Evolutionary conservation across 2,113 vertebrate genomes (phyloP), one percentile per base, ranked within the genome.

Genomic region (Eptatretus burgeri): DNA sequence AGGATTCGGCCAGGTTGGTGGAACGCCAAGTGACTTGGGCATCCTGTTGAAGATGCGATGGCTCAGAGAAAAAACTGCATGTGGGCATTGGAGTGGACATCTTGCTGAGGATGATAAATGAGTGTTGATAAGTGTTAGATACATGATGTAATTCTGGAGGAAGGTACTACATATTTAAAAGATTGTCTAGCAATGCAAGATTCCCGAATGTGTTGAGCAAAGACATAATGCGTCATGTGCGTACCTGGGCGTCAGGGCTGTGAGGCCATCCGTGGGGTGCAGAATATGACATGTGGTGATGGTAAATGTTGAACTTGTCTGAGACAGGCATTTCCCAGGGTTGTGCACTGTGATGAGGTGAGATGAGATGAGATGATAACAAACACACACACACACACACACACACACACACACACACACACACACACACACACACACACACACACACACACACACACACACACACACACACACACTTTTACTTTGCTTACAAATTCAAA

Each of bases 201-300:
- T 41, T 3, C 27, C 27, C 27, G 27, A 41, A 41, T 41, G 7
- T 41, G 27, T 7, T 41, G 56, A 60, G 19, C 19, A 19, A 60
- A 12, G 53, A 11, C 50, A 14, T 65, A 63, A 17, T 51, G 14
- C 18, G 17, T 49, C 2, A 27, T 65, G 13, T 66, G 64, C 77
- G 83, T 78, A 98, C 91, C 89, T 95, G 71, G 85, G 76, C 1
- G 89, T 91, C 71, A 88, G 80, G 66, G 81, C 75, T 5, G 85
- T 87, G 74, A 93, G 80, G 63, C 94, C 83, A 66, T 98, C 87
- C 2, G 86, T 89, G 50, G 89, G 91, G 72, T 95, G 91, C 70
- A 94, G 77, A 69, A 98, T 98, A 71, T 89, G 82, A 74, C 91
- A 98, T 73, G 85, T 98, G 73, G 87, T 98, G 74, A 84, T 91